Percentiles rank a stretch among this genome's conserved stretches.
Conservation (phyloP, 2,797 vertebrate genomes). For the Manis crassicaudata region DNA sequence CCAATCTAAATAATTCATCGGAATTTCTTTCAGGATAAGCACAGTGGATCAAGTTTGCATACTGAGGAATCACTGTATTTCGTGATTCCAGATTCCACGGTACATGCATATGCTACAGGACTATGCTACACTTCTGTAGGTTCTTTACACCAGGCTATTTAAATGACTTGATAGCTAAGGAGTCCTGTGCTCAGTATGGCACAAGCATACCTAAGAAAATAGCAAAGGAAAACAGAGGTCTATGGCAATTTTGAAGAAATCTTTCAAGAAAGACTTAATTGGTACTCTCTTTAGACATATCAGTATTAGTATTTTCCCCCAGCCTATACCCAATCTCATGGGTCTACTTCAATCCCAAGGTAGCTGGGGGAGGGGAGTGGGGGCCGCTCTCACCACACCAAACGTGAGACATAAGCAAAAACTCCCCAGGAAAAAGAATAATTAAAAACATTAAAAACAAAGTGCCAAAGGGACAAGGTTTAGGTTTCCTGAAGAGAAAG, state of each 20-base stretch:
- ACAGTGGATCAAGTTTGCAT: background rate
- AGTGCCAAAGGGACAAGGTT: background rate
- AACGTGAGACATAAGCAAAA: background rate
- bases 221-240: slow-evolving; percentile 28
- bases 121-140: background rate
- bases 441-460: background rate
- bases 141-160: background rate
- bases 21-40: background rate
- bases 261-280: background rate
- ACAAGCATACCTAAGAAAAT: background rate
- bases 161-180: background rate
- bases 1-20: slow-evolving; percentile 21
- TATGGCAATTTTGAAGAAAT: background rate
- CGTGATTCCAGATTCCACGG: background rate
- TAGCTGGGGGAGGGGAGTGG: background rate
- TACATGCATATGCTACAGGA: background rate
- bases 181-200: background rate
- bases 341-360: background rate
- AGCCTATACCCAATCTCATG: background rate
- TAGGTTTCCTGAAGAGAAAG: background rate
- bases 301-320: background rate
- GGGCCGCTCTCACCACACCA: background rate
- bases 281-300: background rate
- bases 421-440: background rate
- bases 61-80: background rate